Base-by-base conservation (phyloP, 2,113 vertebrate species). In the Corynorhinus townsendii region DNA sequence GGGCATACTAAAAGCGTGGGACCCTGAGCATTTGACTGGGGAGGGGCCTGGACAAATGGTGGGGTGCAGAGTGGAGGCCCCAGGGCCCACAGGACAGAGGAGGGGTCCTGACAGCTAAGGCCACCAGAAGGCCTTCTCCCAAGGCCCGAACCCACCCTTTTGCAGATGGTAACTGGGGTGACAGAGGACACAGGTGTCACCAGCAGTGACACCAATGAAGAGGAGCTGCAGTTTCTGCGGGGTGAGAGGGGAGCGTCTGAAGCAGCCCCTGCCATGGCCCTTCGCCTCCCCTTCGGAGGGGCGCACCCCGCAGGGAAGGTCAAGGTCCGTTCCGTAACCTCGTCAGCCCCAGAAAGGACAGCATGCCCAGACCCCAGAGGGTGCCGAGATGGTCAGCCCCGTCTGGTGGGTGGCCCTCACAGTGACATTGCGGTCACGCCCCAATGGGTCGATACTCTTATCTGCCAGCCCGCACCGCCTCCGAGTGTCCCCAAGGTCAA, bases 401-500 rank as follows among this genome's bases (percentile, higher is more conserved):
- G 33, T 15, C 1, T 1, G 12, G 7, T 17, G 24, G 28, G 35
- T 1, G 3, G 38, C 52, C 47, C 28, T 56, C 26, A 7, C 12
- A 6, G 22, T 38, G 24, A 40, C 79, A 40, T 4, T 7, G 38
- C 11, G 2, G 20, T 20, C 73, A 30, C 17, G 7, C 7, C 16
- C 77, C 26, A n/a, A 14, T 8, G n/a, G 79, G 79, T 5, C 16
- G 15, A 8, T 19, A 43, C 16, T 59, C 35, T 20, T 20, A 0
- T 16, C 81, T 35, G 16, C 52, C n/a, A 49, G 3, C 16, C 45
- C 56, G 4, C 2, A 0, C 1, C 0, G 1, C n/a, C 9, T 40
- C 56, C 5, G 11, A 56, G 6, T 0, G 7, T n/a, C 80, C n/a
- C 0, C 3, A 30, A 62, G 35, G 26, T 11, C n/a, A 40, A 12